A percentile compares a stretch with the other conserved stretches of the same genome.
These are phyloP conservation scores for Peucedramus taeniatus DNA, from an alignment of 2,113 vertebrate genomes.

Conservation along the genomic window DNA sequence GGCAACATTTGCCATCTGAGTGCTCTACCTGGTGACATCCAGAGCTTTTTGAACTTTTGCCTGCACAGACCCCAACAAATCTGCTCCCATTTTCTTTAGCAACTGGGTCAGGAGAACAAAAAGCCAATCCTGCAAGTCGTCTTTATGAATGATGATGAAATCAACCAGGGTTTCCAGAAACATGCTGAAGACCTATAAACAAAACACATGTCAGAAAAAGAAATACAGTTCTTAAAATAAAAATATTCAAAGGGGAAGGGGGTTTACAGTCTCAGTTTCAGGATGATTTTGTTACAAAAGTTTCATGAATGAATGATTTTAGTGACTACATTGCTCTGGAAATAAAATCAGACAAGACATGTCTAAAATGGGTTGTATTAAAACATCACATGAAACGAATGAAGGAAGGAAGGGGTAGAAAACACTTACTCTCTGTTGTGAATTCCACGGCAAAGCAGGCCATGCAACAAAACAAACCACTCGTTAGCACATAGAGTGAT, in stretches of 20 bases:
- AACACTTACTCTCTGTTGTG: slow-evolving; percentile 98
- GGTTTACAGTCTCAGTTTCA: not conserved
- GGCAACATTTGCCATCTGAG: not conserved
- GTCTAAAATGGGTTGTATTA: not conserved
- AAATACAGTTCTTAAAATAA: not conserved
- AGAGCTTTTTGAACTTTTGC: slow-evolving; percentile 98
- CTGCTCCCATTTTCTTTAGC: slow-evolving; percentile 98
- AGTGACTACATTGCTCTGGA: not conserved
- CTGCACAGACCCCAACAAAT: slow-evolving; percentile 95
- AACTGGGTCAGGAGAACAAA: slow-evolving; percentile 97
- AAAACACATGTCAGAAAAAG: not conserved
- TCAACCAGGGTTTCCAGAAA: slow-evolving; percentile 98
- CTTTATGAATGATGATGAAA: slow-evolving; percentile 94
- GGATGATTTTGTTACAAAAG: not conserved
- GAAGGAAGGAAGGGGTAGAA: slow-evolving; percentile 36
- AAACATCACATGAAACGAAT: slow-evolving; percentile 20
- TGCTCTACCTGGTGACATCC: slow-evolving; percentile 89
- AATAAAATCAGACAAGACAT: not conserved
- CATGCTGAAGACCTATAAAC: slow-evolving; percentile 94
- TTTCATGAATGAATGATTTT: slow-evolving; percentile 4
- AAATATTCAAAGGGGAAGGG: not conserved
- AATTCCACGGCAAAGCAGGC: slow-evolving; percentile 92
- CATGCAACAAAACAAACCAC: slow-evolving; percentile 90
- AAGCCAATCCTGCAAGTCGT: slow-evolving; percentile 98
- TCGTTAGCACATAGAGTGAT: slow-evolving; percentile 72